Conservation (phyloP, 64 coral and sea anemone species). For the Hydrozoanthus tunicans region DNA sequence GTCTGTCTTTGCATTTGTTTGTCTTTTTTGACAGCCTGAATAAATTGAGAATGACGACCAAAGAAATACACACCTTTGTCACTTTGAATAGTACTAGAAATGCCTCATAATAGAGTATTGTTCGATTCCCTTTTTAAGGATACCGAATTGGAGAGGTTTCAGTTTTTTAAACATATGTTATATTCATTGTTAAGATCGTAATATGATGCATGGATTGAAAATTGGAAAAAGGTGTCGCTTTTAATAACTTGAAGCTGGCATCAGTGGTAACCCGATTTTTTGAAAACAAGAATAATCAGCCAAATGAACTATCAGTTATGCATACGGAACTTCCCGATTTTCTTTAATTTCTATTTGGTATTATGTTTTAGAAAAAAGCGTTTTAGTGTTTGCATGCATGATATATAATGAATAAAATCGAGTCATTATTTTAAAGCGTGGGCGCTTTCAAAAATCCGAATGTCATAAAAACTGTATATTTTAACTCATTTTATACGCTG, state of each 20-base stretch:
- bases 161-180: no score
- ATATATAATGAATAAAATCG: neutral
- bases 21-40: neutral
- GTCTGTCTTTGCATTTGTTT: neutral
- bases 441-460: neutral
- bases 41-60: neutral
- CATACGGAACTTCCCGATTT: neutral
- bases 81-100: no score
- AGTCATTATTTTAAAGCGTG: neutral
- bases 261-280: no score
- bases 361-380: no score
- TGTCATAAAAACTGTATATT: neutral
- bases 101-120: neutral
- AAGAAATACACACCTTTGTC: neutral
- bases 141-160: no score
- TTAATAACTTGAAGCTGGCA: no score
- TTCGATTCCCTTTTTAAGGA: neutral
- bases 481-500: neutral
- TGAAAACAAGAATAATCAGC: no score
- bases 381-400: neutral
- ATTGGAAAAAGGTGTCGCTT: no score
- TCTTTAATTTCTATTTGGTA: neutral
- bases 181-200: no score
- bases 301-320: neutral
- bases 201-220: no score